Conservation (phyloP, 2,888 invertebrate genomes). For the Branchellion lobata region DNA sequence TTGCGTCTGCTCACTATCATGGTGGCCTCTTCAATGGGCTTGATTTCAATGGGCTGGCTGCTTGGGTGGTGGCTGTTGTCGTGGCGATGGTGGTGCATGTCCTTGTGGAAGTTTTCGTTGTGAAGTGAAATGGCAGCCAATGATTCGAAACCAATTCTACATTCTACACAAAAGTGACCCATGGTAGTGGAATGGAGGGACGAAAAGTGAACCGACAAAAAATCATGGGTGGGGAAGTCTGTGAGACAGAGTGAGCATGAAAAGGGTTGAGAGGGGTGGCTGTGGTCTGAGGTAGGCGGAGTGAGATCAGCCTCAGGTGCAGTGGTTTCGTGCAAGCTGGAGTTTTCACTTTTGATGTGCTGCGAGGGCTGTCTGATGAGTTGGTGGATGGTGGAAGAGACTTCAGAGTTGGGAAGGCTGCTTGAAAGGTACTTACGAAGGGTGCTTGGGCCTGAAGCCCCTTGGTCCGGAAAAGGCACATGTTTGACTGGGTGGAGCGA, state of each 20-base stretch:
- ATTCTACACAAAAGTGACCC: conserved; percentile 29
- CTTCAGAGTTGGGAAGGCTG: background rate
- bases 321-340: background rate
- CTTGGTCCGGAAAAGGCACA: conserved; percentile 16
- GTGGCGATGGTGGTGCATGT: background rate
- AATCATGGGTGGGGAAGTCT: conserved; percentile 8
- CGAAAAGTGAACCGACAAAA: conserved; percentile 19
- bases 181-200: conserved; percentile 4
- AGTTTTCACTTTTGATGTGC: background rate
- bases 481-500: background rate
- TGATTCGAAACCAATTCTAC: conserved; percentile 35
- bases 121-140: conserved; percentile 19
- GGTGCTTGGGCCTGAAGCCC: background rate
- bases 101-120: conserved; percentile 28
- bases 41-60: background rate
- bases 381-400: background rate
- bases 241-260: conserved; percentile 20
- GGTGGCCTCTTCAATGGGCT: background rate
- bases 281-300: background rate
- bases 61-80: background rate
- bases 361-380: background rate
- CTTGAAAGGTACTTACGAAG: background rate
- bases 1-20: conserved; percentile 26
- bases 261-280: too few relatives aligned
- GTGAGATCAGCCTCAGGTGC: background rate